These are phyloP conservation scores for Phocides pigmalion DNA, from an alignment of 1,140 invertebrate genomes.

Conservation along the genomic window DNA sequence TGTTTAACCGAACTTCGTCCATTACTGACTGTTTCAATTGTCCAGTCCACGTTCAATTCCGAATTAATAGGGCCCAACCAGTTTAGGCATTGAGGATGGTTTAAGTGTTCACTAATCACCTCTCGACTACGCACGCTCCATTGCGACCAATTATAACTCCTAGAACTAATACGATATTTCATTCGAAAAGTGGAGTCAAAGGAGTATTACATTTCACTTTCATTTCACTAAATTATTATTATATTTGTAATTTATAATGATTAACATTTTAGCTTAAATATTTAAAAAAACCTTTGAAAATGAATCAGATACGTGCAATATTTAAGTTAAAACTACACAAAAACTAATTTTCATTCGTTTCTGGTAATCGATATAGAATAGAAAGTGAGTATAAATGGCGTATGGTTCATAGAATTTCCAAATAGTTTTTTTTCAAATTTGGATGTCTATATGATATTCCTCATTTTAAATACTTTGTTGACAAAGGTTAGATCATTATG, in stretches of 20 bases:
- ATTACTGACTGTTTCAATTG: conserved; percentile 70
- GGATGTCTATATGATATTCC: too few relatives aligned
- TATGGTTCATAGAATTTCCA: too few relatives aligned
- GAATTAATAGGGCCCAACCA: conserved; percentile 69
- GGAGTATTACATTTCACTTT: conserved; percentile 3
- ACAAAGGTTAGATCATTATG: too few relatives aligned
- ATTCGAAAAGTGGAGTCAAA: conserved; percentile 24
- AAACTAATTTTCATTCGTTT: too few relatives aligned
- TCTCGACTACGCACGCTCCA: conserved; percentile 50
- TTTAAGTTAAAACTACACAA: too few relatives aligned
- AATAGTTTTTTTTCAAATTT: too few relatives aligned
- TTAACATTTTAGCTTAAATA: too few relatives aligned
- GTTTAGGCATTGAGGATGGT: conserved; percentile 65
- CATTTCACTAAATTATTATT: background rate
- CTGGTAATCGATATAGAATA: too few relatives aligned
- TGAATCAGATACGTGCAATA: too few relatives aligned
- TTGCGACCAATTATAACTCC: conserved; percentile 50
- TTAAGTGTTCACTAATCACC: conserved; percentile 70
- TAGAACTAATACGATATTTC: conserved; percentile 29
- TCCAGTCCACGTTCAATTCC: conserved; percentile 64
- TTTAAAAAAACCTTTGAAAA: too few relatives aligned
- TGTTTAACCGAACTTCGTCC: conserved; percentile 65
- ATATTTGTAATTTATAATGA: background rate
- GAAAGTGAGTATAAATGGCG: too few relatives aligned
- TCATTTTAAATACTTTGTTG: too few relatives aligned